Evolutionary conservation across 2,888 invertebrate species (phyloP).

Genomic region (Melikaiella ostensackeni): DNA sequence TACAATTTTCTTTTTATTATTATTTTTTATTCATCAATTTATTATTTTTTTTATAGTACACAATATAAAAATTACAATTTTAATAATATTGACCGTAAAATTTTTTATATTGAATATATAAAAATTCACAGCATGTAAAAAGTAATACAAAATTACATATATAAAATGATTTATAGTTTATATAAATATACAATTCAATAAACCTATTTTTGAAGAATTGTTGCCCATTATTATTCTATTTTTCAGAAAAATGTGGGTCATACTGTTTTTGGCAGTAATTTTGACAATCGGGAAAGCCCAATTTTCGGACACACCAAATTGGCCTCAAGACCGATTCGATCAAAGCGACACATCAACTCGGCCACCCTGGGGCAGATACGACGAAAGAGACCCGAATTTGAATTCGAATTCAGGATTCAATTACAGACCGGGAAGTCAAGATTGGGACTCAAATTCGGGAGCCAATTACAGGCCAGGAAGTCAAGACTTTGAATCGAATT

Average conservation of each 20-base stretch:
- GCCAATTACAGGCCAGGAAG: constrained; percentile 1
- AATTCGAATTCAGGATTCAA: constrained; percentile 50
- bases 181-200: too few species aligned
- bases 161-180: not conserved
- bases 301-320: constrained; percentile 3
- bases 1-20: too few species aligned
- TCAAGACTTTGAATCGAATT: not conserved
- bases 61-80: not conserved
- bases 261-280: constrained; percentile 59
- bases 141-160: not conserved
- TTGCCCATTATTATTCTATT: not conserved
- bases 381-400: constrained; percentile 61
- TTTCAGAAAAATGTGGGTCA: constrained; percentile 63
- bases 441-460: constrained; percentile 22
- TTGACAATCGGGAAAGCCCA: constrained; percentile 59
- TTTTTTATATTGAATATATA: not conserved
- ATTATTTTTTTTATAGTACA: not conserved
- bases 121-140: not conserved
- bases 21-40: not conserved
- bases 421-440: constrained; percentile 41
- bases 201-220: not conserved
- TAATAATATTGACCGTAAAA: not conserved
- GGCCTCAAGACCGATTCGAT: constrained; percentile 57
- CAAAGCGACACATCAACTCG: constrained; percentile 57
- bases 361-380: constrained; percentile 63